Evolutionary conservation across 1,140 invertebrate species (phyloP).

Genomic region (Orchesella cincta): DNA sequence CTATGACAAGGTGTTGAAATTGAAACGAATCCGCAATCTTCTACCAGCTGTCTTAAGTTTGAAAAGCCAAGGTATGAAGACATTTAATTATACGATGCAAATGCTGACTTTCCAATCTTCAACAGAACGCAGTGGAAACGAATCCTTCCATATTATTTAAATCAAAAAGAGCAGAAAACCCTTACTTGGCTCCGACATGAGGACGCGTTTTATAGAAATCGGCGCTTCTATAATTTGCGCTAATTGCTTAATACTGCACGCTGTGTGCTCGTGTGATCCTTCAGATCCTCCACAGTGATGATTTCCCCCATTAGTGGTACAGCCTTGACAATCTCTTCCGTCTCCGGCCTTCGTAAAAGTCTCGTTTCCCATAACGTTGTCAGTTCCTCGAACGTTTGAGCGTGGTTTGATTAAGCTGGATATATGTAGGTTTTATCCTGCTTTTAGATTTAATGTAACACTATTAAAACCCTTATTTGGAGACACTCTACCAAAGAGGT

Average conservation of each 20-base stretch:
- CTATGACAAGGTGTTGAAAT: too few relatives aligned
- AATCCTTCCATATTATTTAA: conserved; percentile 56
- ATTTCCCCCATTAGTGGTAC: conserved; percentile 55
- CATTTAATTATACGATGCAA: conserved; percentile 56
- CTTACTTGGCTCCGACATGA: conserved; percentile 57
- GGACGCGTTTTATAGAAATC: conserved; percentile 54
- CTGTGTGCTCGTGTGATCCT: conserved; percentile 53
- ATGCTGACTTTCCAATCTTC: conserved; percentile 53
- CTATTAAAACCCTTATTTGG: conserved; percentile 43
- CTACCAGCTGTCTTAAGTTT: too few relatives aligned
- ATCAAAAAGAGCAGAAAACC: conserved; percentile 55
- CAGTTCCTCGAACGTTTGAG: conserved; percentile 55
- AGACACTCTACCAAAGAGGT: conserved; percentile 53
- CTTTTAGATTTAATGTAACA: conserved; percentile 10
- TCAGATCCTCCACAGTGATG: conserved; percentile 55
- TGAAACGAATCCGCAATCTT: too few relatives aligned
- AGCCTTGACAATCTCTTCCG: conserved; percentile 55
- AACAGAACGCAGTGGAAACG: conserved; percentile 53
- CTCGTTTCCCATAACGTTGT: conserved; percentile 53
- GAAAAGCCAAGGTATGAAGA: too few relatives aligned
- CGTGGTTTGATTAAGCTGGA: conserved; percentile 55
- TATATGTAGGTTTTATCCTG: conserved; percentile 55
- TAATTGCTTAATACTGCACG: conserved; percentile 48
- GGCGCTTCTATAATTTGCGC: conserved; percentile 53
- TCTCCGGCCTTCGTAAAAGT: conserved; percentile 56